These are phyloP conservation scores for Calyptomena viridis DNA, from an alignment of 2,113 vertebrate species.

Conservation along the genomic window DNA sequence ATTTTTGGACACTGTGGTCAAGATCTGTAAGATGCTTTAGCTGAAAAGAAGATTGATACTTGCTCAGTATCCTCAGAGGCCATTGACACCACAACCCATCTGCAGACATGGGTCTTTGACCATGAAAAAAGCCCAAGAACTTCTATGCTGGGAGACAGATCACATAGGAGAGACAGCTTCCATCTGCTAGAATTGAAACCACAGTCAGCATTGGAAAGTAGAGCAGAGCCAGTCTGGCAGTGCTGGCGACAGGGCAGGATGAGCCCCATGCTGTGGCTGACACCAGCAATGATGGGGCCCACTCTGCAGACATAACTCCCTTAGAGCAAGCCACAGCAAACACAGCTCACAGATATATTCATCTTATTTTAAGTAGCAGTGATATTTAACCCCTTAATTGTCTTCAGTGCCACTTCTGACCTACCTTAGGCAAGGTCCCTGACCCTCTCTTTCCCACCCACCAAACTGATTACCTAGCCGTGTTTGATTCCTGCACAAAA, in stretches of 20 bases:
- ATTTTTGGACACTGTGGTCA: not conserved
- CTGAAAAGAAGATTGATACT: not conserved
- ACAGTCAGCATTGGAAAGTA: not conserved
- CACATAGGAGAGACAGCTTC: not conserved
- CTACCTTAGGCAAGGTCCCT: not conserved
- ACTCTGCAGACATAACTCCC: accelerated
- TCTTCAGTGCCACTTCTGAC: not conserved
- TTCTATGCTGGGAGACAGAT: not conserved
- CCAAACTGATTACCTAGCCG: not conserved
- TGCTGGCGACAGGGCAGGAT: not conserved
- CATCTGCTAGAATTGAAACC: not conserved
- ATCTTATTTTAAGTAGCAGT: not conserved
- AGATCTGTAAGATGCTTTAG: not conserved
- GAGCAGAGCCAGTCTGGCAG: not conserved
- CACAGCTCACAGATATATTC: accelerated
- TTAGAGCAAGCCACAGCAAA: not conserved
- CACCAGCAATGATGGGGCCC: not conserved
- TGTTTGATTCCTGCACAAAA: not conserved
- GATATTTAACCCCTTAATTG: not conserved
- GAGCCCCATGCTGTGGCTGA: not conserved
- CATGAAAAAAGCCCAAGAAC: not conserved
- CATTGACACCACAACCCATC: not conserved
- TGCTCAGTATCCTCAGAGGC: not conserved
- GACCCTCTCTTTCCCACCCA: not conserved
- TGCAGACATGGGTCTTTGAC: not conserved